phyloP scores from a whole-genome alignment of 2,113 vertebrate genomes.

The Nesogale talazaci region DNA sequence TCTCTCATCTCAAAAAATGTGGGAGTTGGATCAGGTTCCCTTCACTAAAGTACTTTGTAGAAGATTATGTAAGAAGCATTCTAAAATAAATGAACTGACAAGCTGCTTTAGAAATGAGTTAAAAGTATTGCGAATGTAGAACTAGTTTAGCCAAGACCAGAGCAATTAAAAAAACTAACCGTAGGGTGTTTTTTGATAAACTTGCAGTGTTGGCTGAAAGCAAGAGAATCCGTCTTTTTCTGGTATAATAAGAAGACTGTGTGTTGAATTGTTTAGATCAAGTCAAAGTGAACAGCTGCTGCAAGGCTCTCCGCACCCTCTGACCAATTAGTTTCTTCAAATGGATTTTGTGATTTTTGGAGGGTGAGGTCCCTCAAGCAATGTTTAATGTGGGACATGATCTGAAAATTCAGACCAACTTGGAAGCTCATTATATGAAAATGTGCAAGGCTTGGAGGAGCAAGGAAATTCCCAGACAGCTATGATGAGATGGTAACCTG shows the following conservation, averaged over 20 bases:
- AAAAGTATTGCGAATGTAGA: background rate
- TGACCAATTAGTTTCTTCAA: background rate
- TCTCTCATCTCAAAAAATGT: too few relatives aligned
- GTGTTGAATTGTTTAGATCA: background rate
- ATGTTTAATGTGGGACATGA: background rate
- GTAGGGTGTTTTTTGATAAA: conserved; percentile 39
- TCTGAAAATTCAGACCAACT: background rate
- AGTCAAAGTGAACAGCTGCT: background rate
- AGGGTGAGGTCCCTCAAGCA: background rate
- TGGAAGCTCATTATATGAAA: background rate
- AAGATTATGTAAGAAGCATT: too few relatives aligned
- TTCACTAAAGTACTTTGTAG: too few relatives aligned
- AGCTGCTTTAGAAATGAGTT: too few relatives aligned
- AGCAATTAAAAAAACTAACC: background rate
- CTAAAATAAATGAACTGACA: too few relatives aligned
- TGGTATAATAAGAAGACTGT: background rate
- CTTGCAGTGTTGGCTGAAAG: conserved; percentile 28
- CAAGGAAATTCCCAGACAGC: background rate
- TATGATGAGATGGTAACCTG: background rate
- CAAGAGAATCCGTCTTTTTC: conserved; percentile 28
- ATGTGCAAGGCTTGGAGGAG: background rate
- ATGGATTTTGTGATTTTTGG: background rate
- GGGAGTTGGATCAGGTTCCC: too few relatives aligned
- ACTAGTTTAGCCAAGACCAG: background rate
- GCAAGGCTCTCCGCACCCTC: background rate